phyloP scores from a whole-genome alignment of 2,797 vertebrate genomes.

The Ateles fusciceps region DNA sequence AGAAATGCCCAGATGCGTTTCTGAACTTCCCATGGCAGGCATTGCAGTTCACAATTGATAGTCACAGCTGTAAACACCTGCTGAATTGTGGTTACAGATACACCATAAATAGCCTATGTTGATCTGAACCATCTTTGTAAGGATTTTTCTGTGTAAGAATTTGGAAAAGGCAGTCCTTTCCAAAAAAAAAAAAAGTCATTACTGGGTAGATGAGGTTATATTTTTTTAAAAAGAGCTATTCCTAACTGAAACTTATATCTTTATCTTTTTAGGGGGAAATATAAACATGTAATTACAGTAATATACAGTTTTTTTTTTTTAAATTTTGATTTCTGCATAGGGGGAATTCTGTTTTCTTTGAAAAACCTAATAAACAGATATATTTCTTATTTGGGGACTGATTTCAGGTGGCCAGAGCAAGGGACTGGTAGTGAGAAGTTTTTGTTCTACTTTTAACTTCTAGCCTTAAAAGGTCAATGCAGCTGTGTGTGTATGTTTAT shows the following conservation, averaged over 20 bases:
- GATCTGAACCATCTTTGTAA: neutral
- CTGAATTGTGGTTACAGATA: neutral
- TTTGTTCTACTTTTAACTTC: neutral
- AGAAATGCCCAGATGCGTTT: neutral
- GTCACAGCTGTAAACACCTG: neutral
- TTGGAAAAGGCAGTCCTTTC: constrained; percentile 12
- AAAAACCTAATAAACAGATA: neutral
- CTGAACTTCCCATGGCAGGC: neutral
- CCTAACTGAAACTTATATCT: neutral
- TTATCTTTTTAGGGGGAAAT: neutral
- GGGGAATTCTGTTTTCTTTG: neutral
- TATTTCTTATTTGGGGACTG: neutral
- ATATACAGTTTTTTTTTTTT: constrained; percentile 9
- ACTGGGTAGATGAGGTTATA: neutral
- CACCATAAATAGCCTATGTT: neutral
- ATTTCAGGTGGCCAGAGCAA: neutral
- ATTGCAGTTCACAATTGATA: neutral
- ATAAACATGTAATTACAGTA: neutral
- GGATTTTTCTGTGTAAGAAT: neutral
- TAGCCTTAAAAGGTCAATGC: neutral
- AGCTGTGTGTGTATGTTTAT: neutral
- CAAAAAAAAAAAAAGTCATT: neutral
- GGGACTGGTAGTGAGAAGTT: neutral
- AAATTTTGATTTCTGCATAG: neutral
- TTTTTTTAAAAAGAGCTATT: neutral